Conservation (phyloP, 1,140 invertebrate genomes). For the Bombus waltoni region DNA sequence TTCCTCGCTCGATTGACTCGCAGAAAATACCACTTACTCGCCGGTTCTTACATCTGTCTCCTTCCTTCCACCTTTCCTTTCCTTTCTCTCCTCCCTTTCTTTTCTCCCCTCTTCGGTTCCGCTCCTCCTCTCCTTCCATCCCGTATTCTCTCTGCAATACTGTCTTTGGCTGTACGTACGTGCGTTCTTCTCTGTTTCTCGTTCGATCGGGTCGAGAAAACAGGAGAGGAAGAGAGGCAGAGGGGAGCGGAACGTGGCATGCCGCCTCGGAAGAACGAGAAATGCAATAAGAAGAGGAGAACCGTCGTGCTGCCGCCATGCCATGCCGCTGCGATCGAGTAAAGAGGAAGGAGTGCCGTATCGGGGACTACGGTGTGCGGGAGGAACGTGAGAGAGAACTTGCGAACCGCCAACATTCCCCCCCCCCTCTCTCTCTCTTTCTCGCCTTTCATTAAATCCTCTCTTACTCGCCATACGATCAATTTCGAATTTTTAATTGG, state of each 20-base stretch:
- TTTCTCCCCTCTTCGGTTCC: neutral
- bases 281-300: constrained; percentile 66
- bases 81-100: neutral
- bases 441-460: too few species aligned
- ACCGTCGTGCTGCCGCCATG: constrained; percentile 24
- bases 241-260: constrained; percentile 37
- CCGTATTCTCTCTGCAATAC: neutral
- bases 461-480: neutral
- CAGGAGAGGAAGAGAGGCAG: neutral
- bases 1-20: constrained; percentile 38
- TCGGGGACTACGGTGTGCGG: constrained; percentile 7
- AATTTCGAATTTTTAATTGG: constrained; percentile 35
- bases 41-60: constrained; percentile 10
- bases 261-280: constrained; percentile 57
- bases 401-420: neutral
- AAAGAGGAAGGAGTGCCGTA: constrained; percentile 35
- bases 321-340: constrained; percentile 50
- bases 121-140: neutral
- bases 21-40: constrained; percentile 57
- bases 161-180: neutral
- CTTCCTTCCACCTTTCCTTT: neutral
- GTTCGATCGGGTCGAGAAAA: constrained; percentile 46
- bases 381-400: constrained; percentile 42
- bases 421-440: too few species aligned
- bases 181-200: neutral